Conservation (phyloP, 1,140 invertebrate genomes). For the Zaprionus ornatus region DNA sequence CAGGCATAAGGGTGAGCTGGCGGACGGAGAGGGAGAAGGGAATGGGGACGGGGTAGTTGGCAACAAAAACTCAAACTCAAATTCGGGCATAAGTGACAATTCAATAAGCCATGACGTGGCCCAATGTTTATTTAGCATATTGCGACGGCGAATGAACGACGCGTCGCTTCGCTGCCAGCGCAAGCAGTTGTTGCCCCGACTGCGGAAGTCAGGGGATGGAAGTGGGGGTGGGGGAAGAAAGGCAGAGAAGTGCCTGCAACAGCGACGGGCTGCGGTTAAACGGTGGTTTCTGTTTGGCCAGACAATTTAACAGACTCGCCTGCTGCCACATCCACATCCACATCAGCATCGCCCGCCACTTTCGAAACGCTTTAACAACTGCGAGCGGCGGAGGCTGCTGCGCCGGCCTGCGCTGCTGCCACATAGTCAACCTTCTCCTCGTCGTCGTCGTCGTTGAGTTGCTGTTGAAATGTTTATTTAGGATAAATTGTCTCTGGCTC, state of each 20-base stretch:
- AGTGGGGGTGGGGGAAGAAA: neutral
- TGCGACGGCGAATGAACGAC: conserved; percentile 79
- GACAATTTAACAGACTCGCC: conserved; percentile 67
- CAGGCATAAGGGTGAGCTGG: conserved; percentile 2
- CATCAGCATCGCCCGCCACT: conserved; percentile 56
- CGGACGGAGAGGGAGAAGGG: conserved; percentile 7
- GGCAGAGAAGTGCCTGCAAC: conserved; percentile 26
- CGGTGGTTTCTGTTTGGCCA: conserved; percentile 70
- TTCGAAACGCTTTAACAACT: conserved; percentile 70
- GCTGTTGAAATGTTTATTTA: conserved; percentile 82
- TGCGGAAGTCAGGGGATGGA: conserved; percentile 48
- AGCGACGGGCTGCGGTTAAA: conserved; percentile 68
- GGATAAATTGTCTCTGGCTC: conserved; percentile 70
- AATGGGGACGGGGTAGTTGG: conserved; percentile 22
- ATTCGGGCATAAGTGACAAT: conserved; percentile 82
- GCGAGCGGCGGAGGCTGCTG: conserved; percentile 14
- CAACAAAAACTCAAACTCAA: conserved; percentile 65
- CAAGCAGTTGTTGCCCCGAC: conserved; percentile 4
- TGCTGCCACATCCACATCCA: conserved; percentile 10
- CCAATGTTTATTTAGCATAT: conserved; percentile 83
- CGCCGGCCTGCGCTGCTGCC: conserved; percentile 4
- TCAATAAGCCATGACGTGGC: conserved; percentile 83
- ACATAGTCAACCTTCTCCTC: conserved; percentile 26
- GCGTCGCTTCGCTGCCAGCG: conserved; percentile 63
- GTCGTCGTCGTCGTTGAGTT: conserved; percentile 38